phyloP scores from a whole-genome alignment of 2,113 vertebrate species.

The Rousettus leschenaultii region DNA sequence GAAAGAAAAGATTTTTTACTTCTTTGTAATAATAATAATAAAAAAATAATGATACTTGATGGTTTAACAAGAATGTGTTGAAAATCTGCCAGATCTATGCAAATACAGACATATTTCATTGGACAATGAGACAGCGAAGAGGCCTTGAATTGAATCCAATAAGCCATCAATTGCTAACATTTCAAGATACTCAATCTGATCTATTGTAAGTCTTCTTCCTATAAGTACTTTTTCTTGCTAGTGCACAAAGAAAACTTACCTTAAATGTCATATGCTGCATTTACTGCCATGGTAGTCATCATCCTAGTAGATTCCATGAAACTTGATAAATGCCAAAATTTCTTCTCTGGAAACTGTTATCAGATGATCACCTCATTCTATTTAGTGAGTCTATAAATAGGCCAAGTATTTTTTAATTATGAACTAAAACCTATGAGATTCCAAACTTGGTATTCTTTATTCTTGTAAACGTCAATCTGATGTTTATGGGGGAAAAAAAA shows the following conservation, averaged over 20 bases:
- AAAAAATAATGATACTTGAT: too few relatives aligned
- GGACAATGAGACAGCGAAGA: neutral
- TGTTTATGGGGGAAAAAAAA: neutral
- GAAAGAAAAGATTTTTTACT: neutral
- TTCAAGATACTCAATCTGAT: neutral
- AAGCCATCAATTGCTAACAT: neutral
- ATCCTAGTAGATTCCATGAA: neutral
- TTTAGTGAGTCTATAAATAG: neutral
- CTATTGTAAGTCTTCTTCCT: neutral
- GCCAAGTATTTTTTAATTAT: neutral
- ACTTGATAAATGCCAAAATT: neutral
- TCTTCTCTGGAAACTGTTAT: constrained; percentile 2
- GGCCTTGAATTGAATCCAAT: neutral
- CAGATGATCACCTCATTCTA: neutral
- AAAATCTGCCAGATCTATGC: neutral
- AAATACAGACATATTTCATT: neutral
- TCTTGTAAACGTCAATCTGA: constrained; percentile 2
- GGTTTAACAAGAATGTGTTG: neutral
- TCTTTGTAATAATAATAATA: neutral
- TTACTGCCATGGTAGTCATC: neutral
- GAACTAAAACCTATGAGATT: neutral
- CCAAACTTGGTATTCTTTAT: neutral
- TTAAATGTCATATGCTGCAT: neutral
- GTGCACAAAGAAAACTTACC: neutral
- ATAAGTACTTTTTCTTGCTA: neutral